Evolutionary conservation across 2,797 vertebrate genomes (phyloP), one percentile per base, ranked within the genome.

Genomic region (Knipowitschia caucasica): DNA sequence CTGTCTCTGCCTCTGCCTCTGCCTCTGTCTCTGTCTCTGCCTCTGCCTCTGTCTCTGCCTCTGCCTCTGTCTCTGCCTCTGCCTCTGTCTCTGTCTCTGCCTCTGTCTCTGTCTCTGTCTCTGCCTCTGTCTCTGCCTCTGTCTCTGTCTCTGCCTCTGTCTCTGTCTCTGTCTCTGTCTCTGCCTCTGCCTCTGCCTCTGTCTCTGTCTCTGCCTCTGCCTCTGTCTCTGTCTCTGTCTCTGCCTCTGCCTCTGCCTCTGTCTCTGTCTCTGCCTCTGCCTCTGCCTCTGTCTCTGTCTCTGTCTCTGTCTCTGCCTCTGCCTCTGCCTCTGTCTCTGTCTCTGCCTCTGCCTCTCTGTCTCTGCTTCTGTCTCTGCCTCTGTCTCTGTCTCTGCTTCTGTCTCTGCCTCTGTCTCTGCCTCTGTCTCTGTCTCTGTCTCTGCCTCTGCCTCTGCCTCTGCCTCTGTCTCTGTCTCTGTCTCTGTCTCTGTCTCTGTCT

Each of bases 161-260:
- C n/a, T n/a, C n/a, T n/a, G n/a, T n/a, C n/a, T 63, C 79, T 75
- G 66, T 81, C 74, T 78, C 73, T 81, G 80, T 71, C 62, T 65
- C 68, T 65, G 10, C 69, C 67, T 64, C 17, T 39, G 36, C 21
- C 18, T 10, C 31, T n/a, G n/a, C 18, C 5, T 17, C 36, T 39
- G n/a, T n/a, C n/a, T n/a, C n/a, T n/a, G n/a, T n/a, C n/a, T 91
- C 92, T 88, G 90, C 25, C 40, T 24, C 23, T 14, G 89, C 87
- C 81, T 20, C 27, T n/a, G 24, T 3, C 0, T 88, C 70, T 90
- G 51, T 52, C 33, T 87, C 91, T 88, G 85, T 53, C 87, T 82
- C 60, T 82, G 67, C 80, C 88, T 80, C 81, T 68, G 72, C n/a
- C n/a, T n/a, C n/a, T n/a, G n/a, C n/a, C 87, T 63, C 79, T 75